A percentile compares a stretch with the other conserved stretches of the same genome.
Conservation (phyloP, 2,888 invertebrate genomes). For the Paralinhomoeus sp. region DNA sequence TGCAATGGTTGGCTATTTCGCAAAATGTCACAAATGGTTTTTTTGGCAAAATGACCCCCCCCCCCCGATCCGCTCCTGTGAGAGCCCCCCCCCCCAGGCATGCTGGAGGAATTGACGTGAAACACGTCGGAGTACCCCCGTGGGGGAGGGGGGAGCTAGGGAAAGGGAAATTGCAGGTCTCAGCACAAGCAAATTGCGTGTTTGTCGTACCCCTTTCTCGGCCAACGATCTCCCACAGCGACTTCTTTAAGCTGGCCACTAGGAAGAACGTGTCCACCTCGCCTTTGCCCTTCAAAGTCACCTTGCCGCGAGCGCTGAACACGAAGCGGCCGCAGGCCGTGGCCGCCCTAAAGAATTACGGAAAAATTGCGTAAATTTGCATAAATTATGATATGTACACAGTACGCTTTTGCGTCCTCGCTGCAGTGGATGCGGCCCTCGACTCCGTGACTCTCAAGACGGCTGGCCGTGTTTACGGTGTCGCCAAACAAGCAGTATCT, state of each 20-base stretch:
- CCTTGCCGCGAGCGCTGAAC: conserved; percentile 14
- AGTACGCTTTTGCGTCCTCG: conserved; percentile 11
- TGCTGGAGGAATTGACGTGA: too few relatives aligned
- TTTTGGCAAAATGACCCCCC: too few relatives aligned
- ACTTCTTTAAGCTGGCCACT: conserved; percentile 14
- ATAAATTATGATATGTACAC: too few relatives aligned
- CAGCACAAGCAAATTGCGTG: too few relatives aligned
- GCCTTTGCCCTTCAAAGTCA: conserved; percentile 17
- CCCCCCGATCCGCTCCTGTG: too few relatives aligned
- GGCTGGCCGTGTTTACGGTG: conserved; percentile 13
- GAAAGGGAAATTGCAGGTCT: too few relatives aligned
- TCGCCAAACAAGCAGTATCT: conserved; percentile 17
- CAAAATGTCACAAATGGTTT: too few relatives aligned
- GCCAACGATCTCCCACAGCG: conserved; percentile 20
- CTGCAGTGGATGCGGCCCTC: conserved; percentile 16
- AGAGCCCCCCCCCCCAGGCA: too few relatives aligned
- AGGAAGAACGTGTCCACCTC: conserved; percentile 19
- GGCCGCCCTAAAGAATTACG: conserved; percentile 12
- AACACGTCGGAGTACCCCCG: too few relatives aligned
- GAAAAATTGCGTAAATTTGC: too few relatives aligned
- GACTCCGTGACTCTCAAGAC: conserved; percentile 13
- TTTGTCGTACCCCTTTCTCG: conserved; percentile 12
- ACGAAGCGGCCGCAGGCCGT: conserved; percentile 15
- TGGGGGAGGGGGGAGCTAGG: too few relatives aligned
- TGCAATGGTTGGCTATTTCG: too few relatives aligned